phyloP scores from a whole-genome alignment of 2,113 vertebrate genomes.

The Lophochroa leadbeateri region DNA sequence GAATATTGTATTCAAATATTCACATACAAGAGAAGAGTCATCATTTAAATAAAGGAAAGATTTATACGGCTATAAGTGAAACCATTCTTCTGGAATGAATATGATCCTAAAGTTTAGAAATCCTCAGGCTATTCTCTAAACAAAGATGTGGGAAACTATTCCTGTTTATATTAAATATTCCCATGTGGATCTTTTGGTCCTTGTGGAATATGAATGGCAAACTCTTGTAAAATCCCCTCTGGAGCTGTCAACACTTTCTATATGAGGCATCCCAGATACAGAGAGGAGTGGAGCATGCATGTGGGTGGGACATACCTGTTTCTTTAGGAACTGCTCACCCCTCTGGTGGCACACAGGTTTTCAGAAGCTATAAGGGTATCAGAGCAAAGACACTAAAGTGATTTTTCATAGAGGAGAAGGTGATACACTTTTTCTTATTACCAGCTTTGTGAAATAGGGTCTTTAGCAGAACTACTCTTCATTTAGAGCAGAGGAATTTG shows the following conservation, averaged over 20 bases:
- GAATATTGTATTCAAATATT: slow-evolving; percentile 45
- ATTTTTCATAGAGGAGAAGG: neutral
- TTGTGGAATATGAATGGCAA: slow-evolving; percentile 72
- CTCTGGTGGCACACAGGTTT: neutral
- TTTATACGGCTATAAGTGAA: slow-evolving; percentile 78
- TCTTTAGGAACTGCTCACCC: neutral
- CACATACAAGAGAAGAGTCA: neutral
- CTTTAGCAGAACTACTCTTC: neutral
- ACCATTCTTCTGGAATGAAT: slow-evolving; percentile 80
- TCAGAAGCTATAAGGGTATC: neutral
- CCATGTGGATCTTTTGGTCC: slow-evolving; percentile 69
- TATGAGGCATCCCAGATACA: slow-evolving; percentile 53
- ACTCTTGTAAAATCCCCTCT: slow-evolving; percentile 57
- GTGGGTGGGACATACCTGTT: neutral
- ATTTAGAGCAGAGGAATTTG: neutral
- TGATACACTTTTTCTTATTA: neutral
- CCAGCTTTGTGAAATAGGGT: neutral
- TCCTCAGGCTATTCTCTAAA: slow-evolving; percentile 81
- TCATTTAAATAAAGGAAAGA: slow-evolving; percentile 68
- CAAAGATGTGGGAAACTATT: slow-evolving; percentile 88
- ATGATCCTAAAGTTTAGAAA: slow-evolving; percentile 84
- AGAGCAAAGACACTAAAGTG: neutral
- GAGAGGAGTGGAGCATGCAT: neutral
- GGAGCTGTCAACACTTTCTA: slow-evolving; percentile 45
- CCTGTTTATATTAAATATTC: slow-evolving; percentile 85